These are phyloP conservation scores for Pseudococcus viburni DNA, from an alignment of 2,888 invertebrate species.

Conservation along the genomic window DNA sequence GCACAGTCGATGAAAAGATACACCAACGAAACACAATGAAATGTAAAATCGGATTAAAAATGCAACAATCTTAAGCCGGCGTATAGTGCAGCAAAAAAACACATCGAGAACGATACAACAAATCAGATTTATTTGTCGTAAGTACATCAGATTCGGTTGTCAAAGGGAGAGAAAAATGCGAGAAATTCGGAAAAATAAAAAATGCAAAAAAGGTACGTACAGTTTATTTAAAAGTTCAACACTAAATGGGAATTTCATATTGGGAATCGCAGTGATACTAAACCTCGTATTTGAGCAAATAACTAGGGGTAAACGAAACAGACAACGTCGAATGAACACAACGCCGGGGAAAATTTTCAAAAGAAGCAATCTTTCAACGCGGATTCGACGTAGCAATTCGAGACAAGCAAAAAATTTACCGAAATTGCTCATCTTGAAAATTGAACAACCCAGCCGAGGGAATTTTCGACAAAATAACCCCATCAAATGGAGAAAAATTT, in stretches of 20 bases:
- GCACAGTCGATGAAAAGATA: background rate
- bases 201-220: background rate
- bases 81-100: background rate
- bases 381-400: background rate
- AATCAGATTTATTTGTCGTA: slow-evolving; percentile 14
- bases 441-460: background rate
- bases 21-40: background rate
- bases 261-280: background rate
- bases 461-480: background rate
- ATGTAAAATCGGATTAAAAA: slow-evolving; percentile 14
- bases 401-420: background rate
- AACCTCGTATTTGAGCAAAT: background rate
- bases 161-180: background rate
- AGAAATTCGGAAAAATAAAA: slow-evolving; percentile 14
- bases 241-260: background rate
- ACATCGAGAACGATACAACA: background rate
- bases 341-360: background rate
- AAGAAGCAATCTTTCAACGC: background rate
- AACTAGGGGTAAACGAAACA: background rate
- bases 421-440: slow-evolving; percentile 14
- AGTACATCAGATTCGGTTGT: background rate
- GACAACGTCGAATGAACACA: background rate
- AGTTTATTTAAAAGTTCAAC: slow-evolving; percentile 6
- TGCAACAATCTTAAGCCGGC: background rate
- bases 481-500: background rate